Conservation (phyloP, 2,113 vertebrate genomes). For the Pipa parva region DNA sequence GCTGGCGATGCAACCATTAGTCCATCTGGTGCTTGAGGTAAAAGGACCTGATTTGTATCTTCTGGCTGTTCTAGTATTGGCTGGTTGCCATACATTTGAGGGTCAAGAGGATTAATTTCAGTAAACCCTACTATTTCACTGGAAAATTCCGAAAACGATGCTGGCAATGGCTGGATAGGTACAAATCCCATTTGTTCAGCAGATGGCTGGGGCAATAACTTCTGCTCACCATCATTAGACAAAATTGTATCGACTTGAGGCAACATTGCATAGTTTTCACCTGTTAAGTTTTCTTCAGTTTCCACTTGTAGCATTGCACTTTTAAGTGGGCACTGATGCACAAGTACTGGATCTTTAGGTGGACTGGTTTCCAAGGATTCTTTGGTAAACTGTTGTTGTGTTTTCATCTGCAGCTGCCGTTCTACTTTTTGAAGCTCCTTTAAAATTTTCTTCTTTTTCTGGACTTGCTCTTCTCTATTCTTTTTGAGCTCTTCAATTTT, state of each 20-base stretch:
- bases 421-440: conserved; percentile 99
- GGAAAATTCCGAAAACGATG: conserved; percentile 79
- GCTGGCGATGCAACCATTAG: conserved; percentile 88
- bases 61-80: conserved; percentile 81
- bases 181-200: conserved; percentile 79
- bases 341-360: conserved; percentile 73
- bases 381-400: conserved; percentile 99
- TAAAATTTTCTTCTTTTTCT: conserved; percentile 99
- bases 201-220: conserved; percentile 51
- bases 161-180: conserved; percentile 85
- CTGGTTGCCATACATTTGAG: conserved; percentile 84
- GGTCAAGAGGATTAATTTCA: conserved; percentile 82
- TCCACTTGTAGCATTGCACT: conserved; percentile 76
- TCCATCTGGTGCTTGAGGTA: conserved; percentile 86
- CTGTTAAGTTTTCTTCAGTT: conserved; percentile 64
- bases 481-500: conserved; percentile 99
- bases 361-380: conserved; percentile 98
- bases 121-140: conserved; percentile 84
- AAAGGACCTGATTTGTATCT: conserved; percentile 78
- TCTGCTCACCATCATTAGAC: conserved; percentile 69
- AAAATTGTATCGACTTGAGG: conserved; percentile 86
- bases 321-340: conserved; percentile 72
- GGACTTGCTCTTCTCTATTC: conserved; percentile 98
- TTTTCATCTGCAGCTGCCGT: conserved; percentile 98
- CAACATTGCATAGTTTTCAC: conserved; percentile 82